A percentile compares a stretch with the other conserved stretches of the same genome.
Evolutionary conservation across 1,140 invertebrate species (phyloP).

Genomic region (Ruditapes philippinarum): DNA sequence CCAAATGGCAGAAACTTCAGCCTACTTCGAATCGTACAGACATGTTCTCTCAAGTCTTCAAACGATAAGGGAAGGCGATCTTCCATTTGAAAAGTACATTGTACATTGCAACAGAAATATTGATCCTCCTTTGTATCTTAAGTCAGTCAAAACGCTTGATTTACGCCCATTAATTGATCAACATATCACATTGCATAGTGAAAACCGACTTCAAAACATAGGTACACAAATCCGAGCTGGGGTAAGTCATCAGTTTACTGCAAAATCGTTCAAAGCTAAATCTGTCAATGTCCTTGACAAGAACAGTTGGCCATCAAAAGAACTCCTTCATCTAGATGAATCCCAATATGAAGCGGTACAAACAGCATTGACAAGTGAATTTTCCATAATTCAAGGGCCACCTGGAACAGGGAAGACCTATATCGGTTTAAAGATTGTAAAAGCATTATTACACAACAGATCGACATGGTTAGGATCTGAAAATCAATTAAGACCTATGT

Average conservation of each 20-base stretch:
- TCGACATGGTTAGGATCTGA: conserved; percentile 64
- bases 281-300: not conserved
- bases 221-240: not conserved
- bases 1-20: conserved; percentile 86
- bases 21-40: conserved; percentile 87
- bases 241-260: not conserved
- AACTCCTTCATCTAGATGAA: conserved; percentile 83
- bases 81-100: conserved; percentile 85
- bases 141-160: conserved; percentile 32
- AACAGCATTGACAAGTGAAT: conserved; percentile 86
- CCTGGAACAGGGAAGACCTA: conserved; percentile 86
- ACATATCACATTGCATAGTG: conserved; percentile 23
- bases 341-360: conserved; percentile 87
- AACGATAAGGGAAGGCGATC: conserved; percentile 72
- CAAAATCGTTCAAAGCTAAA: not conserved
- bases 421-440: conserved; percentile 85
- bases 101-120: conserved; percentile 71
- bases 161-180: conserved; percentile 8
- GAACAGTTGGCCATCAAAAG: conserved; percentile 75
- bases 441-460: conserved; percentile 84
- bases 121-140: conserved; percentile 77
- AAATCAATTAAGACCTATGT: conserved; percentile 87
- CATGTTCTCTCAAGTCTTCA: conserved; percentile 86
- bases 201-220: not conserved
- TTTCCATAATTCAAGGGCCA: conserved; percentile 91